Conservation (phyloP, 2,113 vertebrate species). For the Menura novaehollandiae region DNA sequence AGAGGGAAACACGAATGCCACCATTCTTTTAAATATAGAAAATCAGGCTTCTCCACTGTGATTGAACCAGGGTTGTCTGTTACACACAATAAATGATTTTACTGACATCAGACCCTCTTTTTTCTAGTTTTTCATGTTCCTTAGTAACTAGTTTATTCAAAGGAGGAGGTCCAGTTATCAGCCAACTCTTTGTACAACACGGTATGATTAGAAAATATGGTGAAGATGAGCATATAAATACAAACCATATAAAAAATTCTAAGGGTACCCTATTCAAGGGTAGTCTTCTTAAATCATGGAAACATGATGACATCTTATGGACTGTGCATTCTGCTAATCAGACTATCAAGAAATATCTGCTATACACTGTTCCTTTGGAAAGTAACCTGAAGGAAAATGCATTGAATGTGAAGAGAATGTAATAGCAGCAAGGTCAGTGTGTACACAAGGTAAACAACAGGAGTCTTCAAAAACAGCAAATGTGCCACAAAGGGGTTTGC, state of each 20-base stretch:
- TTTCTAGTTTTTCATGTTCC: background rate
- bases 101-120: accelerated
- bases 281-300: background rate
- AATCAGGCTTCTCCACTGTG: background rate
- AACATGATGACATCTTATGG: background rate
- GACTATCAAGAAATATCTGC: background rate
- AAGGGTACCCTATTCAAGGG: background rate
- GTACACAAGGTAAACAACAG: background rate
- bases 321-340: background rate
- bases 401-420: background rate
- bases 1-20: background rate
- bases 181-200: background rate
- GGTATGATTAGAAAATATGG: background rate
- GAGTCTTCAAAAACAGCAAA: background rate
- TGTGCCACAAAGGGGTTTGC: background rate
- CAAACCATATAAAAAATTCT: background rate
- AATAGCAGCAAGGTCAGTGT: background rate
- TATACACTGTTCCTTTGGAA: background rate
- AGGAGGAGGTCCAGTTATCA: background rate
- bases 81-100: background rate
- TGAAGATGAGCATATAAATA: background rate
- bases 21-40: background rate
- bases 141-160: background rate
- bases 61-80: background rate
- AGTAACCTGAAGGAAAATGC: background rate